Conservation (phyloP, 2,797 vertebrate species). For the Sebastiscus tertius region DNA sequence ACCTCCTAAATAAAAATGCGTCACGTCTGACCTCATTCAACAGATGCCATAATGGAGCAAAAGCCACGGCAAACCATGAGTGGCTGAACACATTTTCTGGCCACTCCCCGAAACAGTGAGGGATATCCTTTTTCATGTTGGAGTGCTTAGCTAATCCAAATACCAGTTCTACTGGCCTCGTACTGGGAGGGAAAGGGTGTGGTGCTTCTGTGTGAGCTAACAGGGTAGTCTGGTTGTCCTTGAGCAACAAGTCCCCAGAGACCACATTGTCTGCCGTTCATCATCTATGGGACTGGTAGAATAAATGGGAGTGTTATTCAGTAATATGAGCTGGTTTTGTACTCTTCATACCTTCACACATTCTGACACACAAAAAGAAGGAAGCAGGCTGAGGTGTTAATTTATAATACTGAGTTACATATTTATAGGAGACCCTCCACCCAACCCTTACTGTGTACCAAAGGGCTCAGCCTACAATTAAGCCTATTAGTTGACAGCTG, state of each 20-base stretch:
- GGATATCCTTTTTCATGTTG: conserved; percentile 67
- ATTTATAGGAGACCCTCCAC: conserved; percentile 14
- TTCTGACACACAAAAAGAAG: background rate
- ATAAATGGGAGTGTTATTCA: background rate
- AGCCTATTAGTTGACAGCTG: conserved; percentile 65
- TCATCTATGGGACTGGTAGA: background rate
- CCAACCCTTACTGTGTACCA: conserved; percentile 6
- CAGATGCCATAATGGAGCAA: conserved; percentile 59
- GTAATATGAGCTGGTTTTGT: conserved; percentile 13
- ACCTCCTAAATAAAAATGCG: conserved; percentile 48
- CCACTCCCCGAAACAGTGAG: conserved; percentile 65
- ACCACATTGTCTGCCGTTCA: conserved; percentile 31
- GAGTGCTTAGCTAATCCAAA: conserved; percentile 60
- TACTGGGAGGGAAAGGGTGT: conserved; percentile 55
- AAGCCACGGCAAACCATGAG: conserved; percentile 20
- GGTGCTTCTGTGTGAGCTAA: conserved; percentile 40
- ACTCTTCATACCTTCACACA: background rate
- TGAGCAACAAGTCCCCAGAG: conserved; percentile 40
- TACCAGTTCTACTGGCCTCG: conserved; percentile 67
- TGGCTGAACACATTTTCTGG: conserved; percentile 47
- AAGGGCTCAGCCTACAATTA: conserved; percentile 37
- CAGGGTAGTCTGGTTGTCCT: conserved; percentile 23
- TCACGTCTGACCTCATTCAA: conserved; percentile 63
- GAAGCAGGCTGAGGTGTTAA: background rate
- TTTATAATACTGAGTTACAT: background rate